Evolutionary conservation across 2,888 invertebrate genomes (phyloP).

Genomic region (Ectemnius cavifrons): DNA sequence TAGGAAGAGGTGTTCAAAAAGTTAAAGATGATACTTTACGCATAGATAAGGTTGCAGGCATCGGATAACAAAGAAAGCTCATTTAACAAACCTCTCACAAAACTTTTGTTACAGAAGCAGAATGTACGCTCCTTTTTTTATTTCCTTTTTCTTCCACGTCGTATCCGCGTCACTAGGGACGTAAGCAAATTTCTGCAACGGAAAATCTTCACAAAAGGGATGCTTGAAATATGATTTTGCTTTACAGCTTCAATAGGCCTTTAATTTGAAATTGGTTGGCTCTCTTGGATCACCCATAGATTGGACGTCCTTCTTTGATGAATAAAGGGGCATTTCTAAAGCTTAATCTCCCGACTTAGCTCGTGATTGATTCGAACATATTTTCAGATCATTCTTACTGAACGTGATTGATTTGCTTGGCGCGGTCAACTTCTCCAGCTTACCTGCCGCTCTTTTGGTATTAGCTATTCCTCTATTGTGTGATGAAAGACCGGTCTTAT

Average conservation of each 20-base stretch:
- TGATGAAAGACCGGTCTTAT: not conserved
- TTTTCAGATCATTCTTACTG: constrained; percentile 42
- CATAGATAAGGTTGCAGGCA: too few relatives aligned
- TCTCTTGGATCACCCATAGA: constrained; percentile 14
- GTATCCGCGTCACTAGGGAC: too few relatives aligned
- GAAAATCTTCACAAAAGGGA: too few relatives aligned
- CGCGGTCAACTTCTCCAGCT: constrained; percentile 21
- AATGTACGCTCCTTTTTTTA: too few relatives aligned
- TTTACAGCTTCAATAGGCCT: constrained; percentile 28
- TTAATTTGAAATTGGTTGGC: constrained; percentile 37
- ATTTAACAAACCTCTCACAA: too few relatives aligned
- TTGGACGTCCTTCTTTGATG: constrained; percentile 38
- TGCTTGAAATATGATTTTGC: too few relatives aligned
- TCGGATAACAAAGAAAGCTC: too few relatives aligned
- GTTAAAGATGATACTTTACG: too few relatives aligned
- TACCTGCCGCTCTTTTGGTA: constrained; percentile 11
- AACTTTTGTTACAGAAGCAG: too few relatives aligned
- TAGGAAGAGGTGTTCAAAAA: too few relatives aligned
- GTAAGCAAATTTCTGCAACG: too few relatives aligned
- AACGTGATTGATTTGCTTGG: constrained; percentile 51
- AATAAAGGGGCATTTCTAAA: constrained; percentile 46
- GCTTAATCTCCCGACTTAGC: constrained; percentile 53
- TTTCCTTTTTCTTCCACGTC: too few relatives aligned
- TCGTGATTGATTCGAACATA: constrained; percentile 59
- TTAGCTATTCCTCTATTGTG: constrained; percentile 10